Evolutionary conservation across 2,888 invertebrate species (phyloP).

Genomic region (Zaprionus obscuricornis): DNA sequence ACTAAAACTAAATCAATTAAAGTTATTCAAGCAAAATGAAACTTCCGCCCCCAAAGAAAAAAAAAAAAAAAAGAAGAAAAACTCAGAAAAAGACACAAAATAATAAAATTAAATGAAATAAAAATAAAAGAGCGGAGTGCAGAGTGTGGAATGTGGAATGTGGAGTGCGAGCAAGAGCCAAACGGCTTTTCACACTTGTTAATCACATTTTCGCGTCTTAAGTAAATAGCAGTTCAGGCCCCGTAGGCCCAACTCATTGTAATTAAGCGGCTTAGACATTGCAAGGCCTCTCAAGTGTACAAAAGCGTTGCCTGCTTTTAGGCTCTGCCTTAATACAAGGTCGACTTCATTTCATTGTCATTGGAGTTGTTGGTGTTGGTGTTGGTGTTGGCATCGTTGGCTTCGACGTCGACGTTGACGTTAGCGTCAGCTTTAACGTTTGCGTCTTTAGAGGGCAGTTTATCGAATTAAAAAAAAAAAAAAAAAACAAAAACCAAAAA

Average conservation of each 20-base stretch:
- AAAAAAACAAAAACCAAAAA: conserved; percentile 25
- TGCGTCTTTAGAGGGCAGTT: conserved; percentile 74
- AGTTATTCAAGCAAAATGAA: conserved; percentile 70
- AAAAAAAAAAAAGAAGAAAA: background rate
- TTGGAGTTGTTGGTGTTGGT: background rate
- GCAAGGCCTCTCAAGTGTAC: conserved; percentile 48
- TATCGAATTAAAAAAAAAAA: conserved; percentile 74
- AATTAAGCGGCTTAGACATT: conserved; percentile 78
- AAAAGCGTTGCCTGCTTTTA: conserved; percentile 69
- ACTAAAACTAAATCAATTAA: conserved; percentile 72
- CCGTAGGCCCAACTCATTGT: conserved; percentile 68
- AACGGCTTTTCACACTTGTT: conserved; percentile 78
- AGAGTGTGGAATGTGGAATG: background rate
- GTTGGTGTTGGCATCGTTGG: conserved; percentile 32
- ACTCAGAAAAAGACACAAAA: conserved; percentile 37
- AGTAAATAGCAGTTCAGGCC: conserved; percentile 63
- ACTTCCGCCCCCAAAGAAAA: conserved; percentile 30
- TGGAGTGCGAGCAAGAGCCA: conserved; percentile 34
- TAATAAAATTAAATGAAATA: conserved; percentile 55
- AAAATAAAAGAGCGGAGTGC: conserved; percentile 28
- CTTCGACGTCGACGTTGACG: background rate
- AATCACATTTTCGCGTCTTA: conserved; percentile 80
- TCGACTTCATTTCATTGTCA: conserved; percentile 35
- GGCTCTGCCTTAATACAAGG: conserved; percentile 63
- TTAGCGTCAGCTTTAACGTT: conserved; percentile 1